A percentile compares a stretch with the other conserved stretches of the same genome.
Evolutionary conservation across 2,113 vertebrate species (phyloP).

Genomic region (Setophaga petechia): DNA sequence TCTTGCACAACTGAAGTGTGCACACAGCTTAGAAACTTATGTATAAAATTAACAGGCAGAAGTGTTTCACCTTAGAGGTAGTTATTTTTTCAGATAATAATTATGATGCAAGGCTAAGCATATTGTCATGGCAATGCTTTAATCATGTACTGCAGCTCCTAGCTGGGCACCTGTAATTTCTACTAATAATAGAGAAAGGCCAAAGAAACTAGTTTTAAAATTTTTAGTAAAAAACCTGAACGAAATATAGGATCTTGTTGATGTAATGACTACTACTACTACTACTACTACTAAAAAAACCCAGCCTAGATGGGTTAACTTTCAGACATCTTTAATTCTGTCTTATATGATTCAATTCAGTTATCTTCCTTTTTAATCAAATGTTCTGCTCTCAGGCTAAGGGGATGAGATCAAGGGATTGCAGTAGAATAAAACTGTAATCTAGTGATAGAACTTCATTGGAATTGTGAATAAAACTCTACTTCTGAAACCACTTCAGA

Average conservation of each 20-base stretch:
- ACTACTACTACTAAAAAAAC: not conserved
- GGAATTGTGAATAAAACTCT: not conserved
- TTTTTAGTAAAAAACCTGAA: not conserved
- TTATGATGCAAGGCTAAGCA: not conserved
- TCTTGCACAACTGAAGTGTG: not conserved
- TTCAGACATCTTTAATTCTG: not conserved
- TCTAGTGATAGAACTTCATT: not conserved
- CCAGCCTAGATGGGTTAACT: not conserved
- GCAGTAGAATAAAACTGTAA: conserved; percentile 24
- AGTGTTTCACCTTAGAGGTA: not conserved
- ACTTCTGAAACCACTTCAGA: not conserved
- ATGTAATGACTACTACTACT: not conserved
- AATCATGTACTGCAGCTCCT: not conserved
- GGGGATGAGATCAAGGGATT: conserved; percentile 18
- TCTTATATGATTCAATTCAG: not conserved
- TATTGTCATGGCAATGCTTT: not conserved
- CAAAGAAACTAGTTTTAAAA: not conserved
- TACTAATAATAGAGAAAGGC: not conserved
- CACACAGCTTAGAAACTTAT: not conserved
- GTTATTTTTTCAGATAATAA: not conserved
- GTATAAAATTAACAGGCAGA: not conserved
- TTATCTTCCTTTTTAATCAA: conserved; percentile 20
- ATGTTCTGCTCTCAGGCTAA: conserved; percentile 7
- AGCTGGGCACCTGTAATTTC: not conserved
- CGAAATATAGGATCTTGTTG: not conserved